Evolutionary conservation across 2,888 invertebrate genomes (phyloP), one percentile per base, ranked within the genome.

Genomic region (Empis stercorea): DNA sequence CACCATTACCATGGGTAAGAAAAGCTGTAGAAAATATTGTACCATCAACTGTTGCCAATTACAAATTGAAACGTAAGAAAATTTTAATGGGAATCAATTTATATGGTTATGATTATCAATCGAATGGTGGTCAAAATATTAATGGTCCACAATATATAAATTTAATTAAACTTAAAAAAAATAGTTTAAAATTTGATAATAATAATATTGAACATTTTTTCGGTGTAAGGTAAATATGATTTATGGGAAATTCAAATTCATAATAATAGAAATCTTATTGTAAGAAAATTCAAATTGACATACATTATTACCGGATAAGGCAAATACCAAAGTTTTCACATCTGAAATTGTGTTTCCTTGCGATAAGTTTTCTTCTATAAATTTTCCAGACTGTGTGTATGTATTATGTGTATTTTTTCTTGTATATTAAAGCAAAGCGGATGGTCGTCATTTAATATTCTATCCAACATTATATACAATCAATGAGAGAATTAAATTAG

Each of bases 61-160:
- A 57, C 47, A 65, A 72, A 42, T 68, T 73, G 4, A 80, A 80
- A 58, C 73, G 87, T 38, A 68, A 74, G 5, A 91, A 94, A 70
- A 84, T 95, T 51, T 72, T 95, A n/a, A 71, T 92, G 54, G 95
- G 95, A 1, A 65, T 95, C 9, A 96, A 95, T 66, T 92, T 95
- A 71, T 96, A 94, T 68, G 95, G 95, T 2, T 85, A 91, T 63
- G 86, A 87, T 54, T 94, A 85, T 58, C 84, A 83, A 0, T 76
- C 81, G 1, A 80, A 81, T 56, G 86, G 87, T 3, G 92, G 91
- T 4, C 84, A 84, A 1, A 80, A 93, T 0, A 84, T 92, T 10
- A 86, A 82, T 11, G 87, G 83, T 2, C 73, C 76, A 6, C 82
- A 87, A 61, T 93, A 83, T 62, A 71, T 93, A 44, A 81, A 86